Conservation (phyloP, 2,113 vertebrate species). For the Sylvilagus bachmani region DNA sequence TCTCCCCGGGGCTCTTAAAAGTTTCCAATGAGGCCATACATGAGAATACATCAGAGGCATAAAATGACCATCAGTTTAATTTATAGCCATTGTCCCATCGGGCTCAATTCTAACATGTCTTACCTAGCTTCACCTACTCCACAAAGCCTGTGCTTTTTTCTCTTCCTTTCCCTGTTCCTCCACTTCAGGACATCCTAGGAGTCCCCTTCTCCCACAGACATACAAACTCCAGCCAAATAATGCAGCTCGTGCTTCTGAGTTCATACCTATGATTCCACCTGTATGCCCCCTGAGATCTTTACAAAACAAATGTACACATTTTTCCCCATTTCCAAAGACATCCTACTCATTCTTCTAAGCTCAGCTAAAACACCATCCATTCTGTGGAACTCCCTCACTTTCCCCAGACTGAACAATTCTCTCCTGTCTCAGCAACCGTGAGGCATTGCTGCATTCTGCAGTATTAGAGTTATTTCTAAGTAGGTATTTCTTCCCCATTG, state of each 20-base stretch:
- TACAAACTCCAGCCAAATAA: neutral
- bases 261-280: neutral
- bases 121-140: neutral
- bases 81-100: neutral
- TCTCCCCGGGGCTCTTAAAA: neutral
- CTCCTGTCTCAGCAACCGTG: neutral
- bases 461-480: neutral
- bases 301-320: neutral
- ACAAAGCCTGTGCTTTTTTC: neutral
- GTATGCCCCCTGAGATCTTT: neutral
- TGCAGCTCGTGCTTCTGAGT: neutral
- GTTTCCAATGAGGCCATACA: neutral
- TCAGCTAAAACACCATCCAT: neutral
- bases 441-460: neutral
- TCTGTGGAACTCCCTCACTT: neutral
- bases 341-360: neutral
- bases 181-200: neutral
- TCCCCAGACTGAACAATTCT: neutral
- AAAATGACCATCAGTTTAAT: neutral
- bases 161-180: neutral
- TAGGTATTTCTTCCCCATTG: neutral
- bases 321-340: neutral
- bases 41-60: neutral
- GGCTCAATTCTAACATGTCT: neutral
- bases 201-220: neutral